Evolutionary conservation across 2,113 vertebrate genomes (phyloP).

Genomic region (Clinocottus analis): DNA sequence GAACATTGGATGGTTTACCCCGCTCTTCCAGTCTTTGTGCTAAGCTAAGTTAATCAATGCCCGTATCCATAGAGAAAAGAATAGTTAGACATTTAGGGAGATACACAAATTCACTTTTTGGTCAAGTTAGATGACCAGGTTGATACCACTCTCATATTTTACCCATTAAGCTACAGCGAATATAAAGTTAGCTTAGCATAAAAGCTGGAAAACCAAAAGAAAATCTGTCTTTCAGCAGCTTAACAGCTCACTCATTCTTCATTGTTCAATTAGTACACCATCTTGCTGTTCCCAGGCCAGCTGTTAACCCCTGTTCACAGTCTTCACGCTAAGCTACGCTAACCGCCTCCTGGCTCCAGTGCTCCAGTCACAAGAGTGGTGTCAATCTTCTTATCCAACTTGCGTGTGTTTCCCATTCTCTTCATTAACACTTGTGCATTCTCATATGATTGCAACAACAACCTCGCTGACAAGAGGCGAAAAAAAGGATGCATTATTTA

Average conservation of each 20-base stretch:
- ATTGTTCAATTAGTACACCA: background rate
- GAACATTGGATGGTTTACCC: background rate
- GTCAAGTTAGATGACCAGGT: background rate
- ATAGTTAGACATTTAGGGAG: background rate
- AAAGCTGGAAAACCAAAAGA: too few relatives aligned
- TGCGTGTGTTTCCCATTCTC: background rate
- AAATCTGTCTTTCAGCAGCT: background rate
- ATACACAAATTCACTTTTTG: background rate
- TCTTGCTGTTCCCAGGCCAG: background rate
- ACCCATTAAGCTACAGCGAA: background rate
- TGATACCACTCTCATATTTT: background rate
- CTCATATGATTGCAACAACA: background rate
- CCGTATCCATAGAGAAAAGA: background rate
- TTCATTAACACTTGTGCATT: background rate
- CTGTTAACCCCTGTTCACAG: background rate
- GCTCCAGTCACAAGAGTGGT: background rate
- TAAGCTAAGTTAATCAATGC: background rate
- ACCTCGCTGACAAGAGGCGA: background rate
- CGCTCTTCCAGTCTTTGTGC: background rate
- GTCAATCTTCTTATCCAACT: background rate
- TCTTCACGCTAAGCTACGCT: background rate
- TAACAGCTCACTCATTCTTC: background rate
- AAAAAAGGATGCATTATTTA: constrained; percentile 20
- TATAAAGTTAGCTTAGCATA: background rate
- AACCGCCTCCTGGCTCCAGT: background rate